These are phyloP conservation scores for Tympanuchus pallidicinctus DNA, from an alignment of 2,113 vertebrate genomes.

Conservation along the genomic window DNA sequence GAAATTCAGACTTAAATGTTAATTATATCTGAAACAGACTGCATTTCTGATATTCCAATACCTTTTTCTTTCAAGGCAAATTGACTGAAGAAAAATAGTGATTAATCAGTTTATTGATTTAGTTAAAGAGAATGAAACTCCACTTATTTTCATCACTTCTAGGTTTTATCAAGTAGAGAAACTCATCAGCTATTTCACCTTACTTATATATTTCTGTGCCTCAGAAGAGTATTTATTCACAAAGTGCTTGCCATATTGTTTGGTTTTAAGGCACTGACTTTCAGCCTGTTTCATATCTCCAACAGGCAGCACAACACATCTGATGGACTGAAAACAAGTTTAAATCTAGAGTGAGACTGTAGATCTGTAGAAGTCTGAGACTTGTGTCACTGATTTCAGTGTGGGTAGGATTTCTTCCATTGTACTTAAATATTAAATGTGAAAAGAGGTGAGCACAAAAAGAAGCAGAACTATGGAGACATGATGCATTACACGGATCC, in stretches of 20 bases:
- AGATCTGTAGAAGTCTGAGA: background rate
- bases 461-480: background rate
- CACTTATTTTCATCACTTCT: background rate
- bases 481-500: background rate
- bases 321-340: background rate
- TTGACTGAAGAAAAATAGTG: background rate
- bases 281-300: background rate
- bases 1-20: background rate
- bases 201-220: background rate
- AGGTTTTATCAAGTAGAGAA: background rate
- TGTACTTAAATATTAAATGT: background rate
- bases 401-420: background rate
- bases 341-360: background rate
- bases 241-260: background rate
- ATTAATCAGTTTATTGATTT: background rate
- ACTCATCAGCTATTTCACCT: background rate
- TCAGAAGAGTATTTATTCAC: background rate
- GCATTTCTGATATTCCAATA: background rate
- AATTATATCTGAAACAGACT: background rate
- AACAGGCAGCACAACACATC: background rate
- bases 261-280: background rate
- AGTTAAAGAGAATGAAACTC: background rate
- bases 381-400: background rate
- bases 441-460: background rate
- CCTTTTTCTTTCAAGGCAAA: background rate